These are phyloP conservation scores for Philereme vetulata DNA, from an alignment of 2,888 invertebrate genomes.

Conservation along the genomic window DNA sequence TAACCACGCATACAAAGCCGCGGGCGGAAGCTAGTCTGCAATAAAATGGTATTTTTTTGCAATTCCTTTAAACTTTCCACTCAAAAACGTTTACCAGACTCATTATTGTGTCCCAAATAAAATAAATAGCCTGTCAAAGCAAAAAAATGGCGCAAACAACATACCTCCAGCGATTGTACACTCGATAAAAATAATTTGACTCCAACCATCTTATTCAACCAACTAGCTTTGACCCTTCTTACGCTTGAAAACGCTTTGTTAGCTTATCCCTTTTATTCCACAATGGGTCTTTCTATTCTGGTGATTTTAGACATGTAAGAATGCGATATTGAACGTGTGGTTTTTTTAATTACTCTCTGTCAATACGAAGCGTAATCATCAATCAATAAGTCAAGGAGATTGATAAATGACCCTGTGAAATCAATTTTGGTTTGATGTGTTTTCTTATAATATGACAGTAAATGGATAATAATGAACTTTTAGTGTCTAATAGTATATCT, in stretches of 20 bases:
- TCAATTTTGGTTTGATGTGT: slow-evolving; percentile 75
- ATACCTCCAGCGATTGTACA: slow-evolving; percentile 58
- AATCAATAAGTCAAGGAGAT: slow-evolving; percentile 79
- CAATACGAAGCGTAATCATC: slow-evolving; percentile 69
- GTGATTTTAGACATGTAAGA: slow-evolving; percentile 48
- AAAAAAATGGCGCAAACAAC: slow-evolving; percentile 57
- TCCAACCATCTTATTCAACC: slow-evolving; percentile 47
- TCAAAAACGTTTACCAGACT: too few relatives aligned
- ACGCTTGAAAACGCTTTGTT: slow-evolving; percentile 14
- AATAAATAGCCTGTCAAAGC: slow-evolving; percentile 70
- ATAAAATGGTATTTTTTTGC: too few relatives aligned
- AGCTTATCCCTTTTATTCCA: slow-evolving; percentile 21
- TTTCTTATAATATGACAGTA: slow-evolving; percentile 79
- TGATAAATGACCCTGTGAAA: slow-evolving; percentile 74
- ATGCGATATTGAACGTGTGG: slow-evolving; percentile 52
- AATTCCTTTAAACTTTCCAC: too few relatives aligned
- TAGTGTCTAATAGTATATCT: slow-evolving; percentile 43
- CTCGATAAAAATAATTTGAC: slow-evolving; percentile 69
- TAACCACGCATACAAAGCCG: too few relatives aligned
- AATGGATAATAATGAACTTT: slow-evolving; percentile 55
- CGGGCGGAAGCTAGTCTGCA: too few relatives aligned
- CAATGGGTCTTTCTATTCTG: slow-evolving; percentile 44
- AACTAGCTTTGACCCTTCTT: slow-evolving; percentile 44
- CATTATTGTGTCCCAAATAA: slow-evolving; percentile 51
- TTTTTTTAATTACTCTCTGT: slow-evolving; percentile 79